A percentile compares a stretch with the other conserved stretches of the same genome.
These are phyloP conservation scores for Ischnura elegans DNA, from an alignment of 2,888 invertebrate species.

Conservation along the genomic window DNA sequence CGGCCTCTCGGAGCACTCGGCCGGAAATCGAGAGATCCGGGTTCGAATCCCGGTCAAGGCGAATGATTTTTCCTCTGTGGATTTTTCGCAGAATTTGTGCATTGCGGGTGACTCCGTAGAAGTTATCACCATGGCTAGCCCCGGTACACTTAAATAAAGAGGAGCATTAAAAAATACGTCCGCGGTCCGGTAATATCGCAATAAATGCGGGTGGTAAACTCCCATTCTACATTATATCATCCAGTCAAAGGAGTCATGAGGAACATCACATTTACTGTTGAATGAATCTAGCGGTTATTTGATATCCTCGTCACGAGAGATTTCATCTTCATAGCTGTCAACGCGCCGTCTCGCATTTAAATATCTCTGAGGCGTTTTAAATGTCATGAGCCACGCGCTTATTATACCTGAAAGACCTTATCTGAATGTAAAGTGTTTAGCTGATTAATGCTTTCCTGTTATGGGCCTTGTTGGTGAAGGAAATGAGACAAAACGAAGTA, in stretches of 20 bases:
- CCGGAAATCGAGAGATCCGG: too few relatives aligned
- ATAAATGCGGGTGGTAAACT: too few relatives aligned
- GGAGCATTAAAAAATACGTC: too few relatives aligned
- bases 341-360: background rate
- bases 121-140: too few relatives aligned
- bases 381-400: background rate
- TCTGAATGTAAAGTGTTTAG: background rate
- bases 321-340: background rate
- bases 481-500: background rate
- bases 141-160: too few relatives aligned
- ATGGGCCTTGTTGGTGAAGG: background rate
- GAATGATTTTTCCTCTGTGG: too few relatives aligned
- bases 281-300: background rate
- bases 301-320: background rate
- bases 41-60: too few relatives aligned
- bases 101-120: too few relatives aligned
- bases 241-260: background rate
- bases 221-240: background rate
- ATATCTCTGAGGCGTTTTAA: background rate
- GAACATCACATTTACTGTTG: background rate
- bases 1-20: too few relatives aligned
- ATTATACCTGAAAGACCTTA: background rate
- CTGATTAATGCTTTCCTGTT: background rate
- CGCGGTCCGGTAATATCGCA: too few relatives aligned
- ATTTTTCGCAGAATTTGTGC: too few relatives aligned